Conservation (phyloP, 2,888 invertebrate species). For the Stegophylla sp. region DNA sequence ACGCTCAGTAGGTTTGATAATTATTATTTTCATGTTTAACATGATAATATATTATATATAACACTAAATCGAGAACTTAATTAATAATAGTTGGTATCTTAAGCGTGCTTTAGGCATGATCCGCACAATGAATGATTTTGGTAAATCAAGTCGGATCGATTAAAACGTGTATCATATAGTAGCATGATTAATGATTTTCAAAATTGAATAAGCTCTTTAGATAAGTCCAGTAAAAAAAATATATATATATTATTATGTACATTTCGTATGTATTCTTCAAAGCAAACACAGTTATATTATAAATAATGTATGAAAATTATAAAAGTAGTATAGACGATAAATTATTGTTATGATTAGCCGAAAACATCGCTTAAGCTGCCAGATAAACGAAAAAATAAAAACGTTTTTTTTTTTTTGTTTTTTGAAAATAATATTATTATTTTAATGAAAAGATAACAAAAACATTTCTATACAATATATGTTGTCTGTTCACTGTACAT, state of each 20-base stretch:
- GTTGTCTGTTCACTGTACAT: conserved; percentile 48
- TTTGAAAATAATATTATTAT: conserved; percentile 53
- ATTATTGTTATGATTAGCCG: conserved; percentile 50
- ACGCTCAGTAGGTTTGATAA: conserved; percentile 15
- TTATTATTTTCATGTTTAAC: conserved; percentile 8
- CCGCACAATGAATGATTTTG: conserved; percentile 17
- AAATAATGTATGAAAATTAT: conserved; percentile 33
- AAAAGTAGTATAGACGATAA: conserved; percentile 7
- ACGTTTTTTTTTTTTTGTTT: neutral
- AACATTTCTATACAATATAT: conserved; percentile 58
- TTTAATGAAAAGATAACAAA: conserved; percentile 57
- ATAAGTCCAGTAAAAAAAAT: too few relatives aligned
- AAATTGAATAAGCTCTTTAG: conserved; percentile 15
- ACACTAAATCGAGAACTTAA: conserved; percentile 21
- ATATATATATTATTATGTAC: neutral
- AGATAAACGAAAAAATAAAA: conserved; percentile 46
- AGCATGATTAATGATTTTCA: conserved; percentile 33
- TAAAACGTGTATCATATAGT: conserved; percentile 9
- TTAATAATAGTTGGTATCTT: conserved; percentile 46
- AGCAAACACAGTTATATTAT: conserved; percentile 30
- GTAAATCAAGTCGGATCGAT: neutral
- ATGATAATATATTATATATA: too few relatives aligned
- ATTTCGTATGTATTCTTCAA: conserved; percentile 12
- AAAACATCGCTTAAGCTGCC: conserved; percentile 58
- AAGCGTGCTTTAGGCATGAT: conserved; percentile 56